These are phyloP conservation scores for Drosophila siamana DNA, from an alignment of 2,888 invertebrate genomes.

Conservation along the genomic window DNA sequence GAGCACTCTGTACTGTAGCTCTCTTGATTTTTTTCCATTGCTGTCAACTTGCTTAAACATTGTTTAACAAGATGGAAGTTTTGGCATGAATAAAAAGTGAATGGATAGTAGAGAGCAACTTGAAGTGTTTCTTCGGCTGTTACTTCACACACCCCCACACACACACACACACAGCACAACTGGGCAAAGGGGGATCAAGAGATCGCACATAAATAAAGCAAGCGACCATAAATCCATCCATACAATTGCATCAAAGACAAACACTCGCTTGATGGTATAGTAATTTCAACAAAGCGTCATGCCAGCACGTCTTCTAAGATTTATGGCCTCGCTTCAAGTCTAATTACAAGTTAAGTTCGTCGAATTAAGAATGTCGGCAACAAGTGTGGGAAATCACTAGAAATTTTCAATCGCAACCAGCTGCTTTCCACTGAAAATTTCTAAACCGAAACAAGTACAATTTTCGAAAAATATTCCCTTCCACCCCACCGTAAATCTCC, in stretches of 20 bases:
- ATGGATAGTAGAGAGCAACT: background rate
- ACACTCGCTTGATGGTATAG: constrained; percentile 46
- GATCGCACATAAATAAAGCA: constrained; percentile 49
- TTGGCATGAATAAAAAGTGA: constrained; percentile 40
- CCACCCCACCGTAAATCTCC: background rate
- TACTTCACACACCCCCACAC: constrained; percentile 36
- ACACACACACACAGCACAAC: too few species aligned
- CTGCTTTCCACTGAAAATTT: constrained; percentile 68
- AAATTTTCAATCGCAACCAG: constrained; percentile 52
- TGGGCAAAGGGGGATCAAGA: background rate
- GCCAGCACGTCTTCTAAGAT: constrained; percentile 49
- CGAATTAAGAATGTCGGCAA: constrained; percentile 69
- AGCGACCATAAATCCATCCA: constrained; percentile 71
- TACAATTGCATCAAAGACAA: constrained; percentile 69
- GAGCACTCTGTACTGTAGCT: background rate
- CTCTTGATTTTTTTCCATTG: background rate
- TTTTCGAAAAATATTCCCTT: constrained; percentile 24
- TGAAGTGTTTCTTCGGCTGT: background rate
- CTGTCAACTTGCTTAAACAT: constrained; percentile 56
- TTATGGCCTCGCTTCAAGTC: constrained; percentile 69
- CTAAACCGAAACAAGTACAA: constrained; percentile 40
- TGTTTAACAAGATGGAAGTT: constrained; percentile 59
- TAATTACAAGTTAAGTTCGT: constrained; percentile 75
- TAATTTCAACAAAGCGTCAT: constrained; percentile 58
- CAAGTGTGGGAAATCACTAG: constrained; percentile 71